Evolutionary conservation across 1,140 invertebrate species (phyloP), one percentile per base, ranked within the genome.

Genomic region (Manduca sexta): DNA sequence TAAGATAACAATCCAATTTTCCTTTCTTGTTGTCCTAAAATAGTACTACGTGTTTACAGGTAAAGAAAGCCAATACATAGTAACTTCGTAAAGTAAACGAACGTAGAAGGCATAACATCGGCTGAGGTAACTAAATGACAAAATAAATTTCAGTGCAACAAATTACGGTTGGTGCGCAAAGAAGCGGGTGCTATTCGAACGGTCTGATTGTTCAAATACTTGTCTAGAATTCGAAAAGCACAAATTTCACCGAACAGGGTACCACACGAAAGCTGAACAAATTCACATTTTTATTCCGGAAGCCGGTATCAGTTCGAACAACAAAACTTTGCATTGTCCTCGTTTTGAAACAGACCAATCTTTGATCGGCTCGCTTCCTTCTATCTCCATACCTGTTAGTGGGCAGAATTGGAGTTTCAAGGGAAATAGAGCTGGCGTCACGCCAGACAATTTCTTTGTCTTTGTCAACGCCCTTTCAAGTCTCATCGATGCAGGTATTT

Each of bases 371-470:
- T 60, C 55, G 46, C 49, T 62, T 60, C 51, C 49, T 50, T 31
- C 49, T 62, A 63, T 71, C 65, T 69, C 55, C 61, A 62, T 71
- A 70, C 46, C 56, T 63, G 51, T 56, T 45, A 49, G 47, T 33
- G 6, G 26, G 21, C 40, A 34, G 10, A 39, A 42, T 44, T 44
- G 40, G 31, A 41, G 49, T 41, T 60, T 56, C 56, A 46, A 47
- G 45, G 58, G 61, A 31, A 44, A 52, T 43, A 49, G 44, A 33
- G 42, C 57, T 84, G 80, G 80, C 80, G 45, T 42, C 13, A 51
- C 45, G 75, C 80, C 80, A 84, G 55, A 64, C 69, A 58, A 77
- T 73, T 77, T 74, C 75, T 80, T 77, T 73, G 74, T 75, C 76
- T 80, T 52, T 72, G 73, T 73, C 70, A 72, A 68, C 60, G 44